A percentile compares a stretch with the other conserved stretches of the same genome.
phyloP scores from a whole-genome alignment of 2,797 vertebrate species.

The Melanotaenia pygmaea region DNA sequence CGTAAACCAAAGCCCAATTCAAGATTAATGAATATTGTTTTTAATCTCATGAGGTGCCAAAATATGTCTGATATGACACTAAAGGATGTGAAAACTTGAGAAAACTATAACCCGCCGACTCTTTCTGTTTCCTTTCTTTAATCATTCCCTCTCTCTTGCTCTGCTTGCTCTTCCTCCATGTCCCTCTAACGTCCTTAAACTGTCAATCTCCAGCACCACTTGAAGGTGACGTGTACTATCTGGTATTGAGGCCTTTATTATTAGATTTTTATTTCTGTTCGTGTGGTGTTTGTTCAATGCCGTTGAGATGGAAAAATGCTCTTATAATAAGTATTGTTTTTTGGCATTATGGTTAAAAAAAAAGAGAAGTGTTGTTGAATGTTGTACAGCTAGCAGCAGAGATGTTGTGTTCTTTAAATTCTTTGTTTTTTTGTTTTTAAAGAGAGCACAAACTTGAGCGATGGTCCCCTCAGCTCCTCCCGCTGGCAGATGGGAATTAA shows the following conservation, averaged over 20 bases:
- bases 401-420: constrained; percentile 80
- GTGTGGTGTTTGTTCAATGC: constrained; percentile 82
- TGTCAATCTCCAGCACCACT: constrained; percentile 76
- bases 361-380: constrained; percentile 85
- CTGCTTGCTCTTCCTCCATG: constrained; percentile 49
- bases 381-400: constrained; percentile 89
- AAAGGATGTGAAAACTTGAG: constrained; percentile 59
- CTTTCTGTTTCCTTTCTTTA: constrained; percentile 15
- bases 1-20: constrained; percentile 76
- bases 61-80: constrained; percentile 77
- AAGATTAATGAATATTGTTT: constrained; percentile 55
- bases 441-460: constrained; percentile 80
- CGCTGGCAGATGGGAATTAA: constrained; percentile 66
- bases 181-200: constrained; percentile 54
- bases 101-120: constrained; percentile 44
- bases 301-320: constrained; percentile 85
- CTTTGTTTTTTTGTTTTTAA: constrained; percentile 61
- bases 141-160: constrained; percentile 5
- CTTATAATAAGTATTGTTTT: constrained; percentile 85
- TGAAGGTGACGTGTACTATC: constrained; percentile 84
- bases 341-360: constrained; percentile 80
- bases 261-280: constrained; percentile 74
- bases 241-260: constrained; percentile 86
- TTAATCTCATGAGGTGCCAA: constrained; percentile 73
- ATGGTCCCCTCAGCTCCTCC: constrained; percentile 66